phyloP scores from a whole-genome alignment of 92 coral and sea anemone species.

The Palythoa grandis region DNA sequence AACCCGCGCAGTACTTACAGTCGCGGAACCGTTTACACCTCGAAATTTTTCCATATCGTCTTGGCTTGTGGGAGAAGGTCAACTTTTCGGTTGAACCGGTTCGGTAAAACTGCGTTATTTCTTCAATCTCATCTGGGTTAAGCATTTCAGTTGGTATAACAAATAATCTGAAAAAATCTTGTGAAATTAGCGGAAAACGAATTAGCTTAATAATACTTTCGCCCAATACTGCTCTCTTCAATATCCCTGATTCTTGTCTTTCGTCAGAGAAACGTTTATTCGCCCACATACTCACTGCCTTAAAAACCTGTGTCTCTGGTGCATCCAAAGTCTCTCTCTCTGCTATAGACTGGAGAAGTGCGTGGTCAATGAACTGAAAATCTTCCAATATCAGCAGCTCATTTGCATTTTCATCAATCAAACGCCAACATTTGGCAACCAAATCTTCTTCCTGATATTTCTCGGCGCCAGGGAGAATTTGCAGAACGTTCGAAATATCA shows the following conservation, averaged over 20 bases:
- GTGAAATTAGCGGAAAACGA: constrained; percentile 59
- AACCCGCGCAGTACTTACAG: constrained; percentile 4
- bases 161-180: constrained; percentile 49
- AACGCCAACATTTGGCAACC: constrained; percentile 47
- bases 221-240: constrained; percentile 49
- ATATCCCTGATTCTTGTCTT: neutral
- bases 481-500: constrained; percentile 36
- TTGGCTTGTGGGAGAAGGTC: neutral
- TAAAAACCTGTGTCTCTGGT: constrained; percentile 32
- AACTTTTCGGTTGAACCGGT: neutral
- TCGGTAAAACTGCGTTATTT: neutral
- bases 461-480: constrained; percentile 45
- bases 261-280: constrained; percentile 1
- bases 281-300: constrained; percentile 56
- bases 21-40: constrained; percentile 17
- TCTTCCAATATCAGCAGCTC: constrained; percentile 37
- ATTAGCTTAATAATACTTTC: constrained; percentile 52
- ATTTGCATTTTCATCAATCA: constrained; percentile 37
- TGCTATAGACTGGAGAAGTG: constrained; percentile 32
- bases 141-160: constrained; percentile 45
- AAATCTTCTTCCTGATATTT: constrained; percentile 44
- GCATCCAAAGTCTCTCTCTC: constrained; percentile 30
- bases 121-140: constrained; percentile 24
- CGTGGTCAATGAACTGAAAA: constrained; percentile 22
- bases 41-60: neutral